These are phyloP conservation scores for Agraylea sexmaculata DNA, from an alignment of 1,140 invertebrate genomes.

Conservation along the genomic window DNA sequence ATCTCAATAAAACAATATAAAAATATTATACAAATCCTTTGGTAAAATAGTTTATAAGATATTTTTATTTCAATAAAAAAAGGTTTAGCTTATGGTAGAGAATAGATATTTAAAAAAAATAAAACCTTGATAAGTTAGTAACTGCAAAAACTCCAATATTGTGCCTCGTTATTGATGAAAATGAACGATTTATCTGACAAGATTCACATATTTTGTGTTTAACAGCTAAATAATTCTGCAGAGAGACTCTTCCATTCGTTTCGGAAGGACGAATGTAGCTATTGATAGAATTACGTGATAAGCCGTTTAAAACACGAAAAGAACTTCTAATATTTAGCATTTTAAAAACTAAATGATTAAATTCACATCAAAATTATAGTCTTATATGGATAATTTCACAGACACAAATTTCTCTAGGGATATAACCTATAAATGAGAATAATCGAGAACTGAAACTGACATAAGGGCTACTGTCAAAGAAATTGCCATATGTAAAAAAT, in stretches of 20 bases:
- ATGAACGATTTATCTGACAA: neutral
- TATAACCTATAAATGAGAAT: slow-evolving; percentile 9
- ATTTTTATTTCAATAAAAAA: neutral
- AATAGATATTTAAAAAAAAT: neutral
- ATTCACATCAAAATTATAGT: slow-evolving; percentile 1
- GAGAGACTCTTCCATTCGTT: slow-evolving; percentile 1
- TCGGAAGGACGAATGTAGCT: slow-evolving; percentile 7
- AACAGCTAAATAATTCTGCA: neutral
- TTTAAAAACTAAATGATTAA: neutral
- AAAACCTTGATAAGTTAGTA: neutral
- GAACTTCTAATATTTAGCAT: slow-evolving; percentile 14
- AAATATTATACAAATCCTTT: neutral
- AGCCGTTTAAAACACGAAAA: slow-evolving; percentile 3
- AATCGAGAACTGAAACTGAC: slow-evolving; percentile 14
- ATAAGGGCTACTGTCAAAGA: slow-evolving; percentile 13
- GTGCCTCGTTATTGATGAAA: neutral
- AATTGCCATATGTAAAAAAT: neutral
- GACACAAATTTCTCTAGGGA: too few relatives aligned
- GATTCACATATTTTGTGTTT: neutral
- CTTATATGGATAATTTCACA: neutral
- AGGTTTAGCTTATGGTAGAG: neutral
- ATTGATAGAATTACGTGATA: slow-evolving; percentile 10
- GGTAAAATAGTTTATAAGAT: neutral
- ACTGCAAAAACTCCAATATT: neutral
- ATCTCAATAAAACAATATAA: neutral